Evolutionary conservation across 1,140 invertebrate species (phyloP).

Genomic region (Drosophila repleta): DNA sequence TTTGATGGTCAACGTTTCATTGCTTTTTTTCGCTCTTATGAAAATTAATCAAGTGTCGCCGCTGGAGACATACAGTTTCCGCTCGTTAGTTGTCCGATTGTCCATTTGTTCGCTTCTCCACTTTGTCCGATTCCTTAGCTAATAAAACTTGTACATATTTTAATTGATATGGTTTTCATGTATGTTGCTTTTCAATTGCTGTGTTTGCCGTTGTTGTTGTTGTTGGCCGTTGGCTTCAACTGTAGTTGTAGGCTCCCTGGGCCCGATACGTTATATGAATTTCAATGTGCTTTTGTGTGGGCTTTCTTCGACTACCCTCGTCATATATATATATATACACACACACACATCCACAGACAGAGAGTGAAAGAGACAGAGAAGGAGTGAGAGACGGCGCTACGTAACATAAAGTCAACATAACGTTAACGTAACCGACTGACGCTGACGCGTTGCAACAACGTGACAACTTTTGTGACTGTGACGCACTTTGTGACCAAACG

Average conservation of each 20-base stretch:
- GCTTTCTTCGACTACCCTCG: constrained; percentile 54
- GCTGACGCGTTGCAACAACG: constrained; percentile 48
- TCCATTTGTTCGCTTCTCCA: constrained; percentile 11
- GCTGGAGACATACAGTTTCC: constrained; percentile 42
- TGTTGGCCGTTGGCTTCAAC: constrained; percentile 10
- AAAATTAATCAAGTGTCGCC: constrained; percentile 38
- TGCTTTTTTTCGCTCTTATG: constrained; percentile 26
- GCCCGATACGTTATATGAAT: constrained; percentile 65
- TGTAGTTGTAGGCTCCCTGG: constrained; percentile 25
- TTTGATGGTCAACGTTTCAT: constrained; percentile 1
- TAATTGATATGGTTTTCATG: constrained; percentile 76
- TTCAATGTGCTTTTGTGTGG: constrained; percentile 65
- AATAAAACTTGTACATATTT: constrained; percentile 66
- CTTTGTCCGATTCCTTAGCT: constrained; percentile 24
- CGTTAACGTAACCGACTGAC: constrained; percentile 21
- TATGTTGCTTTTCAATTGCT: constrained; percentile 32
- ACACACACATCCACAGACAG: too few species aligned
- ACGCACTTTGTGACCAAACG: constrained; percentile 48
- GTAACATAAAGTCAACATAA: constrained; percentile 18
- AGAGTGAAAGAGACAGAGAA: not conserved
- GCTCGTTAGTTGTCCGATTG: constrained; percentile 26
- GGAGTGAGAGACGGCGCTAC: constrained; percentile 1
- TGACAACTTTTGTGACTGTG: constrained; percentile 45
- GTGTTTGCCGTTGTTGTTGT: constrained; percentile 6
- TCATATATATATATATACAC: not conserved